phyloP scores from a whole-genome alignment of 1,140 invertebrate genomes.

The Drosophila ogumai region DNA sequence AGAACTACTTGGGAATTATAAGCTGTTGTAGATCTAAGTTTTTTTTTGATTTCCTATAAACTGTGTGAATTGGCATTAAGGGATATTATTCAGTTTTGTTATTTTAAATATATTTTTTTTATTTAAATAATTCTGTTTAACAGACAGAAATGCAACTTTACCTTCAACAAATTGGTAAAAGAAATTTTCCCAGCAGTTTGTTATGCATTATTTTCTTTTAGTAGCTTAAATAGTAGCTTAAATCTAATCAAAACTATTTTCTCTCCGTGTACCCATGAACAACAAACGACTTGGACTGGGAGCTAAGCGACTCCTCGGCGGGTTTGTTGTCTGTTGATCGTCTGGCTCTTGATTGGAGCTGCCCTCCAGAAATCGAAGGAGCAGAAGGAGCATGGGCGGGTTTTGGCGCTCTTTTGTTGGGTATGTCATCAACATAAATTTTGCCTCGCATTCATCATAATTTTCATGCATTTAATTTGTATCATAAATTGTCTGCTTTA shows the following conservation, averaged over 20 bases:
- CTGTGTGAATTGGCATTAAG: too few species aligned
- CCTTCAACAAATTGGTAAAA: too few species aligned
- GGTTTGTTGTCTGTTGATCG: slow-evolving; percentile 59
- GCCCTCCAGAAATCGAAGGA: slow-evolving; percentile 37
- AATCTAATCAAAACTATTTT: neutral
- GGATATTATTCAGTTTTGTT: too few species aligned
- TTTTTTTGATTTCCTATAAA: too few species aligned
- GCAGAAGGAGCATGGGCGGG: slow-evolving; percentile 14
- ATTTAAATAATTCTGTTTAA: too few species aligned
- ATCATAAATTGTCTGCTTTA: slow-evolving; percentile 70
- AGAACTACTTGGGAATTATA: too few species aligned
- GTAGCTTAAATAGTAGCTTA: too few species aligned
- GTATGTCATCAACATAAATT: slow-evolving; percentile 82
- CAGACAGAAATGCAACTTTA: too few species aligned
- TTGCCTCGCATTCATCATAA: slow-evolving; percentile 80
- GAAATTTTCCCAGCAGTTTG: too few species aligned
- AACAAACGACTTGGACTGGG: slow-evolving; percentile 16
- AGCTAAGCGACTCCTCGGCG: slow-evolving; percentile 23
- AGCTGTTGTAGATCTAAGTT: too few species aligned
- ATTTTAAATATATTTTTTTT: too few species aligned
- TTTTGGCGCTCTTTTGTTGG: slow-evolving; percentile 43
- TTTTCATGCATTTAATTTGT: slow-evolving; percentile 81
- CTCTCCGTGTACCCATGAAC: slow-evolving; percentile 5
- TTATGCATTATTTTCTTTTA: too few species aligned
- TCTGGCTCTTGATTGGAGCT: slow-evolving; percentile 72